phyloP scores from a whole-genome alignment of 2,113 vertebrate genomes.

The Nanorana parkeri region DNA sequence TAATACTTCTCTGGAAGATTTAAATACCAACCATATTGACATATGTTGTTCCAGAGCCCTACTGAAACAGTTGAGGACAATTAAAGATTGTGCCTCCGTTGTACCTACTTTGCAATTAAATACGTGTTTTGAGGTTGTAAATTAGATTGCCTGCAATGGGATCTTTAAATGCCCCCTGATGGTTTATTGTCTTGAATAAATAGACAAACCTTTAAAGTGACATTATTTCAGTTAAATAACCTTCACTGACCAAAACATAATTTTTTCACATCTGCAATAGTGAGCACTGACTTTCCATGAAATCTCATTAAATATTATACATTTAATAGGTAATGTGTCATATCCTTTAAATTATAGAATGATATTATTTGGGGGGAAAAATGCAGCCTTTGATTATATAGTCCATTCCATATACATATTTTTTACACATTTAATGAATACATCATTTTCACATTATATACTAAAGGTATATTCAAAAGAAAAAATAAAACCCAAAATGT shows the following conservation, averaged over 20 bases:
- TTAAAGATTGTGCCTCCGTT: conserved; percentile 38
- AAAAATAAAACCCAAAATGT: too few species aligned
- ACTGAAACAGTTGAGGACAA: conserved; percentile 39
- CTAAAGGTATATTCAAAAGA: too few species aligned
- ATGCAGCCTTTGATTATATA: too few species aligned
- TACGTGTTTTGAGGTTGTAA: conserved; percentile 1
- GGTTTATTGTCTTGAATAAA: conserved; percentile 8
- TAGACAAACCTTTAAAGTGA: background rate
- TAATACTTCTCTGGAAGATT: conserved; percentile 47
- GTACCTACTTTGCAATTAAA: conserved; percentile 31
- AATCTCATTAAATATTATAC: too few species aligned
- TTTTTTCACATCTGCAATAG: too few species aligned
- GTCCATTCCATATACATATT: too few species aligned
- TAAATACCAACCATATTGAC: conserved; percentile 48
- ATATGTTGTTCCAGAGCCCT: conserved; percentile 14
- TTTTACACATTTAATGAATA: too few species aligned
- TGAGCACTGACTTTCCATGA: too few species aligned
- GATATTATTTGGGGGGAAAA: too few species aligned
- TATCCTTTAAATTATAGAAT: too few species aligned
- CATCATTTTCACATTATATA: too few species aligned
- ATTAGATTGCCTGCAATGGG: conserved; percentile 4
- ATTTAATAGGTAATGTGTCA: too few species aligned
- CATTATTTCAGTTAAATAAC: background rate
- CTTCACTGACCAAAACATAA: background rate
- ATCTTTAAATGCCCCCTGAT: conserved; percentile 3